These are phyloP conservation scores for Smittia sp. DNA, from an alignment of 2,888 invertebrate genomes.

Conservation along the genomic window DNA sequence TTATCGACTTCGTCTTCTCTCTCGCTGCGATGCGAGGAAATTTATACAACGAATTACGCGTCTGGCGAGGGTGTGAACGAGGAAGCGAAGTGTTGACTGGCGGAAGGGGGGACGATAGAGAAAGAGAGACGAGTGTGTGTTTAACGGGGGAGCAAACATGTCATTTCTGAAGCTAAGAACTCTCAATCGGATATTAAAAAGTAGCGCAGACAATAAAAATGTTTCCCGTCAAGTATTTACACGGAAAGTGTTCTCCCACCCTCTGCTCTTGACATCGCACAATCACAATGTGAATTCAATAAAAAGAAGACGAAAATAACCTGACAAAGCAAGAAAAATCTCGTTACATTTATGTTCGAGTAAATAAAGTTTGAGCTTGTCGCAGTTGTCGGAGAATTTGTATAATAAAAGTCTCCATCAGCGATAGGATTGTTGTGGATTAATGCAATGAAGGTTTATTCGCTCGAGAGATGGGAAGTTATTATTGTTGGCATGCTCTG, in stretches of 20 bases:
- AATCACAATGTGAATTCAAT: background rate
- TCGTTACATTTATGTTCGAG: slow-evolving; percentile 20
- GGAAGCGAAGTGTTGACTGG: slow-evolving; percentile 28
- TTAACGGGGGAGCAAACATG: slow-evolving; percentile 6
- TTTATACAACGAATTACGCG: slow-evolving; percentile 21
- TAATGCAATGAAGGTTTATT: slow-evolving; percentile 6
- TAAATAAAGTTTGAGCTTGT: background rate
- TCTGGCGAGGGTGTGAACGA: background rate
- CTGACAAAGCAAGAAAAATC: slow-evolving; percentile 26
- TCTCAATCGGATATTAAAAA: slow-evolving; percentile 42
- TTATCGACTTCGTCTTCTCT: slow-evolving; percentile 9
- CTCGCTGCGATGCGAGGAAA: background rate
- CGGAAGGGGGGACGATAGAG: background rate
- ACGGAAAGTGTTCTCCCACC: slow-evolving; percentile 18
- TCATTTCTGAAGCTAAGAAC: slow-evolving; percentile 24
- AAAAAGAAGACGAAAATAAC: slow-evolving; percentile 13
- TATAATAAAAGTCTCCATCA: slow-evolving; percentile 29
- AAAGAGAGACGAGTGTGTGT: background rate
- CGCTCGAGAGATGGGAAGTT: background rate
- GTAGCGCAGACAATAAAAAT: slow-evolving; percentile 38
- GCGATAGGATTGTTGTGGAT: slow-evolving; percentile 23
- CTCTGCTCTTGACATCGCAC: background rate
- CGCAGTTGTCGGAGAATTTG: slow-evolving; percentile 9
- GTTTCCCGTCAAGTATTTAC: slow-evolving; percentile 28
- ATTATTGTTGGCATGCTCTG: background rate